Conservation (phyloP, 2,888 invertebrate genomes). For the Panopea generosa region DNA sequence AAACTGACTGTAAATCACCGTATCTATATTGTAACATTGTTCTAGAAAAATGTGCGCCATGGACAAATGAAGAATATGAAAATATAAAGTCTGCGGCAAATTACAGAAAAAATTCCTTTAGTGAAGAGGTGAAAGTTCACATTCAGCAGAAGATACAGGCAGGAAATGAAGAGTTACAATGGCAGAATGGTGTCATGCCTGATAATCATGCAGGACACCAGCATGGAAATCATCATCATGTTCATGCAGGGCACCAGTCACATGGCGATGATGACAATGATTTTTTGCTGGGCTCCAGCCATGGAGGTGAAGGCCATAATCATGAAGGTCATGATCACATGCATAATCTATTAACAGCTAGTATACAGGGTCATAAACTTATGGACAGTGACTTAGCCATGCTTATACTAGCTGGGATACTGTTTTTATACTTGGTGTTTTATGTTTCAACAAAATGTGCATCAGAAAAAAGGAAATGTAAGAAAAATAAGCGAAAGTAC, state of each 20-base stretch:
- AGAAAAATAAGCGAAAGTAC: constrained; percentile 20
- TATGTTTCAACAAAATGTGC: constrained; percentile 8
- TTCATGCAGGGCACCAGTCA: not conserved
- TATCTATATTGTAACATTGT: constrained; percentile 69
- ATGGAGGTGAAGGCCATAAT: not conserved
- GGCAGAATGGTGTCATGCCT: too few species aligned
- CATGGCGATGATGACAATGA: not conserved
- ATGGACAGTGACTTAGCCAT: constrained; percentile 10
- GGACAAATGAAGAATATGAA: constrained; percentile 46
- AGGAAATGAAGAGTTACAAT: too few species aligned
- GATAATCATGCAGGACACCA: not conserved
- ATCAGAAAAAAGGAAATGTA: constrained; percentile 8
- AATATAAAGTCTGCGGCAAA: constrained; percentile 32
- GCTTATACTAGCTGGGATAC: constrained; percentile 1
- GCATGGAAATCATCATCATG: constrained; percentile 10
- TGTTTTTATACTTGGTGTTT: constrained; percentile 3
- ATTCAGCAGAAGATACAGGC: constrained; percentile 32
- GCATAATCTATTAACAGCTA: not conserved
- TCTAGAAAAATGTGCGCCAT: constrained; percentile 64
- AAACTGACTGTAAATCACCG: constrained; percentile 64
- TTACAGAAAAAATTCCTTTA: constrained; percentile 17
- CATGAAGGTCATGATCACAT: not conserved
- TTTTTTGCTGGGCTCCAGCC: not conserved
- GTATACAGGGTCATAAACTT: not conserved
- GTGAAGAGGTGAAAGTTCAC: constrained; percentile 15